Base-by-base conservation (phyloP, 2,113 vertebrate species). In the Elephantulus edwardii region DNA sequence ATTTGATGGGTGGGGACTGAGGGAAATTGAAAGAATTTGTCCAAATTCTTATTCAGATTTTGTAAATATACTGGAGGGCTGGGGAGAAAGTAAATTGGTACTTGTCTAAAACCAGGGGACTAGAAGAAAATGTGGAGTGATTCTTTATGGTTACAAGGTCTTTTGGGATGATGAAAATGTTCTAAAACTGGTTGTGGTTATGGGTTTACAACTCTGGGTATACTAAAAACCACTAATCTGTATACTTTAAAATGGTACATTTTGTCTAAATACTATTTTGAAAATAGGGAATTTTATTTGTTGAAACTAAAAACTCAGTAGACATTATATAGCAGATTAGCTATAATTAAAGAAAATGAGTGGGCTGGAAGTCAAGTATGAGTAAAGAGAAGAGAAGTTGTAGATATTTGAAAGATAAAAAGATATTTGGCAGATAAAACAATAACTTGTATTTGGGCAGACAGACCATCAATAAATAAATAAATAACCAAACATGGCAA, bases 111-210 rank as follows among this genome's bases (percentile, higher is more conserved):
- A 20, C 46, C 80, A 12, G 22, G 60, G 28, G 40, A 7, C 50
- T 91, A 5, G 56, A 87, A n/a, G 62, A 62, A 88, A 86, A n/a
- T 62, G 28, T 16, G 14, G 50, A 72, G 13, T 86, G 38, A 78
- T 40, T 77, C 4, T 30, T 86, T 28, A 75, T 83, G 20, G n/a
- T 10, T 24, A 71, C 82, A 82, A 9, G 28, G 17, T 88, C 77
- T 88, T 90, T 76, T 72, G 13, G 20, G 11, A 4, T 80, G 5
- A 72, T 94, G 66, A 91, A 90, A 91, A 54, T 90, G 48, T 26
- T 72, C 38, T 93, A 60, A 90, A 91, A 75, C 83, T 85, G 64
- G 50, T 85, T 40, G 54, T 88, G 5, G 38, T 85, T 3, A 68
- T 86, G 40, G 38, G 14, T 75, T 1, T 35, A 33, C 48, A 80